phyloP scores from a whole-genome alignment of 2,888 invertebrate species.

The Gymnosoma rotundatum region DNA sequence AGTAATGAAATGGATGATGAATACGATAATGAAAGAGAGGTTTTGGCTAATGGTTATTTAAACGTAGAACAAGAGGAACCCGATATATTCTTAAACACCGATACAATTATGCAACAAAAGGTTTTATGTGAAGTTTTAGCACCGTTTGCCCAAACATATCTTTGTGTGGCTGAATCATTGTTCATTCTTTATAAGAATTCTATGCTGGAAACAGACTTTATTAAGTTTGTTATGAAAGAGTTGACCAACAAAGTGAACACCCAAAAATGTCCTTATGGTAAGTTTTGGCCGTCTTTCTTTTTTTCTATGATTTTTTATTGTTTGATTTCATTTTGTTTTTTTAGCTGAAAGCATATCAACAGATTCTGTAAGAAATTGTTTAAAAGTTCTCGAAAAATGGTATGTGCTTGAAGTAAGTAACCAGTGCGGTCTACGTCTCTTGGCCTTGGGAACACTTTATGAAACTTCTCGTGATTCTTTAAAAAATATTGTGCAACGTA shows the following conservation, averaged over 20 bases:
- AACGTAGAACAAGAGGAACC: slow-evolving; percentile 71
- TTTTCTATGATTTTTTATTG: too few species aligned
- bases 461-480: slow-evolving; percentile 81
- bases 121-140: slow-evolving; percentile 85
- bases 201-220: slow-evolving; percentile 86
- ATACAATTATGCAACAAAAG: slow-evolving; percentile 83
- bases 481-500: slow-evolving; percentile 78
- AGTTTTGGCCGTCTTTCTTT: slow-evolving; percentile 69
- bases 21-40: slow-evolving; percentile 64
- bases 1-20: slow-evolving; percentile 70
- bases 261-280: slow-evolving; percentile 86
- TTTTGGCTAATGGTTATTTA: slow-evolving; percentile 57
- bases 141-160: slow-evolving; percentile 90
- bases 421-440: slow-evolving; percentile 81
- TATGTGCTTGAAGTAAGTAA: slow-evolving; percentile 87
- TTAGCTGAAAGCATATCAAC: slow-evolving; percentile 94
- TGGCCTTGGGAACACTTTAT: slow-evolving; percentile 82
- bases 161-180: slow-evolving; percentile 85
- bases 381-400: slow-evolving; percentile 92
- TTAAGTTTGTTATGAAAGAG: slow-evolving; percentile 86
- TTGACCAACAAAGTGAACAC: slow-evolving; percentile 86
- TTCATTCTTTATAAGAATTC: slow-evolving; percentile 81
- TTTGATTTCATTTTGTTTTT: slow-evolving; percentile 73
- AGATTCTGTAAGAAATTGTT: slow-evolving; percentile 92
- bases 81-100: slow-evolving; percentile 76